These are phyloP conservation scores for Dreissena rostriformis DNA, from an alignment of 1,140 invertebrate species.

Conservation along the genomic window DNA sequence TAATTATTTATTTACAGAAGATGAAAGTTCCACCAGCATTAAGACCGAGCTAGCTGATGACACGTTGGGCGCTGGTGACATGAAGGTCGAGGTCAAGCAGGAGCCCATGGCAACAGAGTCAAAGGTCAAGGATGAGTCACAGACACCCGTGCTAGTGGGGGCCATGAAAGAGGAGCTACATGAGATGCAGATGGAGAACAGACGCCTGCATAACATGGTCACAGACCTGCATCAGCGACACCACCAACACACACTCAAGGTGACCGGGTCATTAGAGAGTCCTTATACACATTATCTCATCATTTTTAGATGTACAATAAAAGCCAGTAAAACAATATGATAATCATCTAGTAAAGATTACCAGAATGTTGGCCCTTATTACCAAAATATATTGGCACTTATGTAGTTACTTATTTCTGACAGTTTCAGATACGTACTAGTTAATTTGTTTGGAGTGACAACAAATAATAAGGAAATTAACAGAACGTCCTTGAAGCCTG, in stretches of 20 bases:
- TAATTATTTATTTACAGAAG: neutral
- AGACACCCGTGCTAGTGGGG: conserved; percentile 15
- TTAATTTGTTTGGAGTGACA: too few relatives aligned
- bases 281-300: too few relatives aligned
- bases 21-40: conserved; percentile 49
- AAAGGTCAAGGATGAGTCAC: conserved; percentile 63
- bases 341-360: too few relatives aligned
- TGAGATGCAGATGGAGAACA: conserved; percentile 95
- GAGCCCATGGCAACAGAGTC: conserved; percentile 61
- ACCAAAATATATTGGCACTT: too few relatives aligned
- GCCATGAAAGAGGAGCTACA: conserved; percentile 83
- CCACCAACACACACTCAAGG: conserved; percentile 94
- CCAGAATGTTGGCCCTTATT: too few relatives aligned
- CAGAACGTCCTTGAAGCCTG: too few relatives aligned
- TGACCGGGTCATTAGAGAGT: conserved; percentile 70
- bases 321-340: too few relatives aligned
- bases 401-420: too few relatives aligned
- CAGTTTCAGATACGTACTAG: too few relatives aligned
- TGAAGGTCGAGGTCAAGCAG: conserved; percentile 59
- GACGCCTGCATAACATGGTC: conserved; percentile 94
- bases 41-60: conserved; percentile 61
- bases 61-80: neutral
- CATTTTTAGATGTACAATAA: too few relatives aligned
- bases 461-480: too few relatives aligned
- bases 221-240: conserved; percentile 96